phyloP scores from a whole-genome alignment of 23 tunicate species.

The Oikopleura dioica region DNA sequence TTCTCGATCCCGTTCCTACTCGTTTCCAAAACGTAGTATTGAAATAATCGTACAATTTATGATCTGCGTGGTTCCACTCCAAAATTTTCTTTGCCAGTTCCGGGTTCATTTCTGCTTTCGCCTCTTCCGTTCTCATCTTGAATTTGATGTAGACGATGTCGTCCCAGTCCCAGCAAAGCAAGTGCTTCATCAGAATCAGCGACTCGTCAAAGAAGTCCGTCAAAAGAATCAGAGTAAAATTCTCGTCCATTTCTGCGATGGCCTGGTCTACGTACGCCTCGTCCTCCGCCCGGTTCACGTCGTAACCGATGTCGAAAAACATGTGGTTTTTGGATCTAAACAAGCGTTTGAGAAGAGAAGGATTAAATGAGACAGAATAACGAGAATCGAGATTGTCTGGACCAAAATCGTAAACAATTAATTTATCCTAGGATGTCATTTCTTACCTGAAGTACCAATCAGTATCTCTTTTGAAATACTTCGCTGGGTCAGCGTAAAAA shows the following conservation, averaged over 20 bases:
- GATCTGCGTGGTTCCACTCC: slow-evolving; percentile 79
- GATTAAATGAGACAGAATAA: too few species aligned
- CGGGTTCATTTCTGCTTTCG: slow-evolving; percentile 82
- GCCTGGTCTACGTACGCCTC: slow-evolving; percentile 40
- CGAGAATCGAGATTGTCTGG: too few species aligned
- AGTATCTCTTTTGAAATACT: slow-evolving; percentile 56
- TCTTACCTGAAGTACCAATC: slow-evolving; percentile 99
- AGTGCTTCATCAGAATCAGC: slow-evolving; percentile 69
- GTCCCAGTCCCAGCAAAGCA: slow-evolving; percentile 95
- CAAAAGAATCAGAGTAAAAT: slow-evolving; percentile 46
- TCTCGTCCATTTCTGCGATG: slow-evolving; percentile 62
- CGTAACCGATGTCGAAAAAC: slow-evolving; percentile 99
- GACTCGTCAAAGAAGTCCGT: slow-evolving; percentile 95
- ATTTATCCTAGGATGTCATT: too few species aligned
- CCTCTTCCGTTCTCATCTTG: slow-evolving; percentile 91
- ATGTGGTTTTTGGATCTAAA: slow-evolving; percentile 87
- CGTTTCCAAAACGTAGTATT: slow-evolving; percentile 66
- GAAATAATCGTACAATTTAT: slow-evolving; percentile 49
- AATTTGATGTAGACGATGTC: slow-evolving; percentile 92
- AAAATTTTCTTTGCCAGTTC: slow-evolving; percentile 46
- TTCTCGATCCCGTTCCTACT: too few species aligned
- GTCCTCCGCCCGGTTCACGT: slow-evolving; percentile 44
- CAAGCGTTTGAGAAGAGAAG: too few species aligned
- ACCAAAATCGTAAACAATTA: too few species aligned
- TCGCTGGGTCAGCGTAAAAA: slow-evolving; percentile 71